Conservation (phyloP, 1,140 invertebrate species). For the Agraylea sexmaculata region DNA sequence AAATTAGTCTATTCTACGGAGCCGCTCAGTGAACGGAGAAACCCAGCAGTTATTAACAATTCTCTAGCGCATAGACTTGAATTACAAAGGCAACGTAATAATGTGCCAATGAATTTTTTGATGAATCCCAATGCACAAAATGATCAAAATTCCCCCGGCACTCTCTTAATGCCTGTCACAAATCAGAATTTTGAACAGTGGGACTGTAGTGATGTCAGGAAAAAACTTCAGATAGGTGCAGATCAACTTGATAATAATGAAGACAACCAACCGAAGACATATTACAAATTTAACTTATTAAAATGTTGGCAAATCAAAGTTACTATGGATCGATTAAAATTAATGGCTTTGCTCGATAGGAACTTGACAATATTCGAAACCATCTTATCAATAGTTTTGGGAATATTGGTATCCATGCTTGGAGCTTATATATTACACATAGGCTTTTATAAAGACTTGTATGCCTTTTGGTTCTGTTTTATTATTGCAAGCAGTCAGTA, state of each 20-base stretch:
- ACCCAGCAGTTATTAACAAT: slow-evolving; percentile 33
- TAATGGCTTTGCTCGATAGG: slow-evolving; percentile 86
- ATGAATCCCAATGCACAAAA: slow-evolving; percentile 31
- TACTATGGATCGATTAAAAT: slow-evolving; percentile 80
- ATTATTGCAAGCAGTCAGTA: slow-evolving; percentile 96
- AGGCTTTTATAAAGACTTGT: slow-evolving; percentile 84
- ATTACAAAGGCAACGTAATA: slow-evolving; percentile 31
- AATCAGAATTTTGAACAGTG: too few species aligned
- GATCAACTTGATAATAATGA: slow-evolving; percentile 34
- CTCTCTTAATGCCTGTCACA: slow-evolving; percentile 23
- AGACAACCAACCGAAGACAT: slow-evolving; percentile 54
- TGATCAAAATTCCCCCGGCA: slow-evolving; percentile 26
- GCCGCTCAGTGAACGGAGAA: slow-evolving; percentile 28
- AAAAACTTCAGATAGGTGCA: slow-evolving; percentile 29
- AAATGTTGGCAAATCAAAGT: slow-evolving; percentile 60
- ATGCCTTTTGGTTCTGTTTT: slow-evolving; percentile 91
- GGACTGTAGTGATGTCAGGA: too few species aligned
- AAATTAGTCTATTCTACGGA: slow-evolving; percentile 16
- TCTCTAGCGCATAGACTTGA: slow-evolving; percentile 37
- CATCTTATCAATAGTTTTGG: slow-evolving; percentile 71
- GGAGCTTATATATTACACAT: slow-evolving; percentile 74
- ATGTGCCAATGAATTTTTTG: slow-evolving; percentile 37
- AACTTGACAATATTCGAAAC: slow-evolving; percentile 80
- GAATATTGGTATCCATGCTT: slow-evolving; percentile 73
- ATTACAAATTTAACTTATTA: slow-evolving; percentile 74